These are phyloP conservation scores for Falcaria lacertinaria DNA, from an alignment of 2,888 invertebrate species.

Conservation along the genomic window DNA sequence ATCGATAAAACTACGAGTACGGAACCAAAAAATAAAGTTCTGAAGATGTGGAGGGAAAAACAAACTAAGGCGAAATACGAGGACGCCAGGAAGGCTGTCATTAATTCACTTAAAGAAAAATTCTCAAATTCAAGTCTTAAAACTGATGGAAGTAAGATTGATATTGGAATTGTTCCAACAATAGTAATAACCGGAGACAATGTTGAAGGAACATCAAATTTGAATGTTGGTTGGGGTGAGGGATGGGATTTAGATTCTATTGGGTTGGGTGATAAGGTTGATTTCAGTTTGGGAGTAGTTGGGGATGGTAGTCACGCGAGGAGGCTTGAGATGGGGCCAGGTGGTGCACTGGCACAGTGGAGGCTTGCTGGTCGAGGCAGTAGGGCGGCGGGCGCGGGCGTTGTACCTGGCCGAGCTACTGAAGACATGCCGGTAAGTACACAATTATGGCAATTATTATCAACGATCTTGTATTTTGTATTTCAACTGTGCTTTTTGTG, in stretches of 20 bases:
- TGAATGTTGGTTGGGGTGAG: constrained; percentile 49
- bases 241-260: constrained; percentile 31
- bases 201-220: constrained; percentile 70
- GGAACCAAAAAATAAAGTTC: constrained; percentile 51
- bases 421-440: constrained; percentile 69
- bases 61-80: constrained; percentile 57
- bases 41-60: constrained; percentile 63
- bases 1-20: constrained; percentile 20
- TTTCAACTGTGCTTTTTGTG: background rate
- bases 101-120: constrained; percentile 70
- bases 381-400: constrained; percentile 64
- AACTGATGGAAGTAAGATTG: constrained; percentile 38
- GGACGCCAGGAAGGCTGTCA: constrained; percentile 59
- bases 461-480: background rate
- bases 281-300: constrained; percentile 27
- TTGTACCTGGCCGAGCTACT: constrained; percentile 51
- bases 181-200: constrained; percentile 62
- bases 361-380: constrained; percentile 58
- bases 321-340: constrained; percentile 67
- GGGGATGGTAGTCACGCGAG: constrained; percentile 68
- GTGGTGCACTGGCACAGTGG: constrained; percentile 71
- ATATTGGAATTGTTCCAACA: constrained; percentile 39
- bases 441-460: background rate
- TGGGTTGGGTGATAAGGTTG: constrained; percentile 36
- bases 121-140: constrained; percentile 42